These are phyloP conservation scores for Microcebus lehilahytsara DNA, from an alignment of 2,113 vertebrate genomes.

Conservation along the genomic window DNA sequence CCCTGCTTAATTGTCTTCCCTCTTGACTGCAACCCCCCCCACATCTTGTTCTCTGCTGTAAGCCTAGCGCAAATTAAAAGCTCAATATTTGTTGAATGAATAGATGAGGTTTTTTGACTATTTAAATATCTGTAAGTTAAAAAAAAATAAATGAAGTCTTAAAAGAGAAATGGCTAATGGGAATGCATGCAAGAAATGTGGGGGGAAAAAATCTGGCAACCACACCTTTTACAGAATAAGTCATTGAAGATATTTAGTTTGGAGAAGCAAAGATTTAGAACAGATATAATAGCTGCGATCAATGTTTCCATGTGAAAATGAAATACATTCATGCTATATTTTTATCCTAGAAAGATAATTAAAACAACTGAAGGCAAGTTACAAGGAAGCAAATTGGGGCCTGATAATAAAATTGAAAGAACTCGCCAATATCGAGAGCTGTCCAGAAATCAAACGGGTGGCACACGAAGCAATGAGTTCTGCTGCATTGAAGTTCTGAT, in stretches of 20 bases:
- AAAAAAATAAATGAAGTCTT: neutral
- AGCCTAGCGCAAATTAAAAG: neutral
- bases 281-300: neutral
- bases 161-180: neutral
- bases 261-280: neutral
- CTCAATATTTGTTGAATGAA: conserved; percentile 6
- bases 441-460: neutral
- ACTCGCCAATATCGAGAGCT: neutral
- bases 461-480: neutral
- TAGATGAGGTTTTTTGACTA: neutral
- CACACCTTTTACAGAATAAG: neutral
- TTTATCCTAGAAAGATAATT: neutral
- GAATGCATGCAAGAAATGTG: neutral
- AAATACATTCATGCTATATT: neutral
- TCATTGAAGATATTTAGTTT: neutral
- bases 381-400: neutral
- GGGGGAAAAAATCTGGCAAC: neutral
- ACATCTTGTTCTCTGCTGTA: neutral
- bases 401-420: conserved; percentile 4
- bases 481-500: neutral
- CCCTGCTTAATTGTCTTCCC: neutral
- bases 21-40: neutral
- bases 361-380: neutral
- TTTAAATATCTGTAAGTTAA: too few relatives aligned
- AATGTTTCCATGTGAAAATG: neutral